Evolutionary conservation across 2,888 invertebrate genomes (phyloP), one percentile per base, ranked within the genome.

Genomic region (Plagodis dolabraria): DNA sequence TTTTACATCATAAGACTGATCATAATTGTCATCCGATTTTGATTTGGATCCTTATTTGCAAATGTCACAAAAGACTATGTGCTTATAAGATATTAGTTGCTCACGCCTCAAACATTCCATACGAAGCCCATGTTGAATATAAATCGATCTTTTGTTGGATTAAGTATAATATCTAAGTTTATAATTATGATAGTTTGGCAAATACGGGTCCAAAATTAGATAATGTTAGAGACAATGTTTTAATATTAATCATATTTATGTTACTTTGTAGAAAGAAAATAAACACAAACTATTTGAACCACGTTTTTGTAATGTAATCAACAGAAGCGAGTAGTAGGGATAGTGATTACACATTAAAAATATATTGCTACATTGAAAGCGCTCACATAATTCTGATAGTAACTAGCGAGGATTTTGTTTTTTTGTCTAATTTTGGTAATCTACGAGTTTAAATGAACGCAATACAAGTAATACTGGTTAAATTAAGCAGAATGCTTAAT

Each of bases 1-100:
- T 75, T 76, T 74, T 74, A 74, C 69, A 78, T 82, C 56, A 61
- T 61, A 89, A 89, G 90, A 90, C 90, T 90, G 90, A 90, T 72
- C 65, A 63, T 62, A 59, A 49, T 61, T 61, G 65, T 69, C 67
- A 66, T 61, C 67, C 62, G 61, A 45, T 60, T 63, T 63, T 61
- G 56, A 55, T 60, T 65, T 63, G 64, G 61, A 62, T 58, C 61
- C 57, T 49, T 63, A 62, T 60, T 58, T 56, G 58, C 62, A 11
- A 58, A 52, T 51, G 52, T 57, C 57, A 52, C 57, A 58, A 58
- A 57, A 55, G 55, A 48, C 38, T 53, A 59, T 47, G 35, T 57
- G 57, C 57, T 55, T 22, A 52, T 43, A 49, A 48, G 50, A 35
- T 51, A 50, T 53, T 47, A 11, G 47, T 48, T 48, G 47, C 47